Base-by-base conservation (phyloP, 2,888 invertebrate genomes). In the Drosophila algonquin region DNA sequence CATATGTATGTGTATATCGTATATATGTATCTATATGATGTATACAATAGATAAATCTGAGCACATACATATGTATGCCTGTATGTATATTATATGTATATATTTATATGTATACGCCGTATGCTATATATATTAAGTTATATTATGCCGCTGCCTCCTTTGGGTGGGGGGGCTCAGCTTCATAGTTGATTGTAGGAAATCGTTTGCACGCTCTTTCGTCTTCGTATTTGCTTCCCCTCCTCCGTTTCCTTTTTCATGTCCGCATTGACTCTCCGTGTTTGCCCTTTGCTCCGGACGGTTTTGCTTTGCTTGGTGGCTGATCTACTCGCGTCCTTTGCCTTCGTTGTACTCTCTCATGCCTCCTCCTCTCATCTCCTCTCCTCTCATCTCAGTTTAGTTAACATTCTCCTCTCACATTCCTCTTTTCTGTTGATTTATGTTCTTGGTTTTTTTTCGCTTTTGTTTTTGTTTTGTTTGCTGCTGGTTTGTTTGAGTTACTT, bases 121-220 rank as follows among this genome's bases (percentile, higher is more conserved):
- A 56, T 48, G 48, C 74, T 73, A 71, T 71, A 40, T 14, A 35
- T 35, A 12, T 12, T 73, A 63, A 45, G 47, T 51, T 60, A 62
- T 54, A 48, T 56, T 54, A 48, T 56, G 60, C 32, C 48, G 64
- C 56, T 53, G 60, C 52, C 52, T 57, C 16, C n/a, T 24, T 16
- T 30, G 59, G 27, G 47, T 50, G 47, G 27, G 62, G 48, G 64
- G 58, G 72, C 54, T 62, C 51, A 30, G 76, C 53, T 75, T 57
- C 61, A 56, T 71, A 76, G 69, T 78, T 73, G 78, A 69, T 78
- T 86, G 69, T 89, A 87, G 89, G 88, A 87, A 81, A 73, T 58
- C 75, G 12, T 63, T 59, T 32, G 40, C 14, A 35, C 35, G 35
- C 12, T 14, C 35, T 14, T 44, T 52, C 9, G 14, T 24, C 24